Percentiles rank a stretch among this genome's conserved stretches.
Evolutionary conservation across 2,888 invertebrate genomes (phyloP).

Genomic region (Mantis religiosa): DNA sequence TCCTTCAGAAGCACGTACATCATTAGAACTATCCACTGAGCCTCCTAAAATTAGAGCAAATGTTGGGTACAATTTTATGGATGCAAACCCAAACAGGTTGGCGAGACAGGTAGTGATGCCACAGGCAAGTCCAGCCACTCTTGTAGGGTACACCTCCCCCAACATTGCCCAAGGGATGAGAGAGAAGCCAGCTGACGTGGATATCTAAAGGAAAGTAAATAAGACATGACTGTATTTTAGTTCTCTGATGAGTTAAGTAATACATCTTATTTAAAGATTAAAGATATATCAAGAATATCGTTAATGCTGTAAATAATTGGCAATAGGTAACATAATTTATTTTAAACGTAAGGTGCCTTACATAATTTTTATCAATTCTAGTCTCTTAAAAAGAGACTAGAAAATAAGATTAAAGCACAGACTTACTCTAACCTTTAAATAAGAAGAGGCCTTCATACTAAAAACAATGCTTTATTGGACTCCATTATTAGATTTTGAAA

Average conservation of each 20-base stretch:
- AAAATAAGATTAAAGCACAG: no score
- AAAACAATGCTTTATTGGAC: no score
- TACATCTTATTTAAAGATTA: no score
- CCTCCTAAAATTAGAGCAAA: neutral
- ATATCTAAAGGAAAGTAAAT: neutral
- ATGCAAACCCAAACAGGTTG: neutral
- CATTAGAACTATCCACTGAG: neutral
- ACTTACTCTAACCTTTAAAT: no score
- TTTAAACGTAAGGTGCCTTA: no score
- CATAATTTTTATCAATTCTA: no score
- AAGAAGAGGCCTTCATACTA: no score
- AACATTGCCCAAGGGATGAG: conserved; percentile 4
- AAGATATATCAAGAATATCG: no score
- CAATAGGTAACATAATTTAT: no score
- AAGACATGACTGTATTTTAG: neutral
- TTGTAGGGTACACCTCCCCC: neutral
- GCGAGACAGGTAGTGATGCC: conserved; percentile 1
- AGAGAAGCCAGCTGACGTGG: neutral
- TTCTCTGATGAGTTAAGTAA: neutral
- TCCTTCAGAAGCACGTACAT: neutral
- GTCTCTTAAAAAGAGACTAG: no score
- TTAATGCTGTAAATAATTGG: no score
- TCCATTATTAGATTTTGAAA: no score
- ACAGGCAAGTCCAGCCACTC: neutral
- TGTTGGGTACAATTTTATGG: conserved; percentile 1